Evolutionary conservation across 1,140 invertebrate genomes (phyloP).

Genomic region (Bombus ignitus): DNA sequence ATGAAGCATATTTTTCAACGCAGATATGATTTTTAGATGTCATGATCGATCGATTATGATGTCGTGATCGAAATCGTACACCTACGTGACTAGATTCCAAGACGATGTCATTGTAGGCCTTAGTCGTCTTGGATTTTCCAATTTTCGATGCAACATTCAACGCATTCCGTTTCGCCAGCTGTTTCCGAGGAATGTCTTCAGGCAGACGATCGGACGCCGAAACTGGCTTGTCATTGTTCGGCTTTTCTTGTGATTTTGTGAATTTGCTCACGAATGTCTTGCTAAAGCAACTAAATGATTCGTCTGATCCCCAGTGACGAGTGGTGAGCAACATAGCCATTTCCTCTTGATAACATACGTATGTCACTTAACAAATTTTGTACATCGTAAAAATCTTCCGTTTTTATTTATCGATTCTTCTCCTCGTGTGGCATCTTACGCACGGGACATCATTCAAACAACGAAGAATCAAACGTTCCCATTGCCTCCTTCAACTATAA

Average conservation of each 20-base stretch:
- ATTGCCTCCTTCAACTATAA: neutral
- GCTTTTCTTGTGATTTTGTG: neutral
- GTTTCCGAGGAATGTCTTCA: neutral
- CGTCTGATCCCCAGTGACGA: neutral
- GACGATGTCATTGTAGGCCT: neutral
- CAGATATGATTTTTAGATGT: too few species aligned
- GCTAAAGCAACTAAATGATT: neutral
- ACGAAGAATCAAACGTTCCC: neutral
- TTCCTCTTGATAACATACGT: neutral
- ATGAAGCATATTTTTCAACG: neutral
- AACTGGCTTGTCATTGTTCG: neutral
- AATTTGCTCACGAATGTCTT: neutral
- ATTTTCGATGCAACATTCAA: neutral
- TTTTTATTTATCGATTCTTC: neutral
- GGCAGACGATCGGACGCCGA: too few species aligned
- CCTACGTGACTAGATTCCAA: slow-evolving; percentile 14
- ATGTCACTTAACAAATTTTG: slow-evolving; percentile 12
- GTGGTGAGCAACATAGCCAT: neutral
- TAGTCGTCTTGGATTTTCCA: neutral
- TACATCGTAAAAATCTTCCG: neutral
- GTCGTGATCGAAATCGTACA: neutral
- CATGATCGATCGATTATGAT: too few species aligned
- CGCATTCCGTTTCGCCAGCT: neutral
- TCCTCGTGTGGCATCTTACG: too few species aligned
- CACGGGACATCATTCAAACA: neutral